Evolutionary conservation across 2,888 invertebrate species (phyloP).

Genomic region (Agrilus mali): DNA sequence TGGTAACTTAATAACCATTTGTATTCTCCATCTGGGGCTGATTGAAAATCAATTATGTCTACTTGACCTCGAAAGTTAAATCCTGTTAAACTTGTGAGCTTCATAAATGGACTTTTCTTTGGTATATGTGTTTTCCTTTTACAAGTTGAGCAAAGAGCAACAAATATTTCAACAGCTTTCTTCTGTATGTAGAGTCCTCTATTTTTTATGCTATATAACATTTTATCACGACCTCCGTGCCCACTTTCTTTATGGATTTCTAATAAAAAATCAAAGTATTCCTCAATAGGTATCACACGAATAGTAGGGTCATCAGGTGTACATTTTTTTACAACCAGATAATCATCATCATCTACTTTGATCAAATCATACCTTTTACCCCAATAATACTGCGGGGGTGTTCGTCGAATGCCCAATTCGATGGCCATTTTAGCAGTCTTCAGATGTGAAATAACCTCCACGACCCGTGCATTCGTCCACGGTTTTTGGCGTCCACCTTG

Average conservation of each 20-base stretch:
- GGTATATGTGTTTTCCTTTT: background rate
- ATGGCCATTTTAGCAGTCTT: no score
- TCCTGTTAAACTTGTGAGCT: constrained; percentile 18
- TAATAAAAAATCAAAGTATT: background rate
- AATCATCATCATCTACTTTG: no score
- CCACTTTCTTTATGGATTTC: background rate
- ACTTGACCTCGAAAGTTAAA: constrained; percentile 22
- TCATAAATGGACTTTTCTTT: constrained; percentile 16
- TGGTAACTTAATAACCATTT: constrained; percentile 26
- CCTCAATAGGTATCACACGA: background rate
- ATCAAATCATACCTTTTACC: no score
- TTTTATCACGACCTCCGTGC: constrained; percentile 1
- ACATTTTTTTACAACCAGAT: no score
- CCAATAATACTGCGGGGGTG: no score
- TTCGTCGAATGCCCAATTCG: no score
- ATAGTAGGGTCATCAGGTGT: no score
- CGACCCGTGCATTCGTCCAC: no score
- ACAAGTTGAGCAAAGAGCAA: background rate
- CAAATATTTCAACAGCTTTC: background rate
- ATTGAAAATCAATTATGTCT: constrained; percentile 23
- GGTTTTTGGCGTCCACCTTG: no score
- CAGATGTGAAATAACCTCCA: no score
- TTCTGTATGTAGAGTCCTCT: background rate
- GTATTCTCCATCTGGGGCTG: constrained; percentile 21
- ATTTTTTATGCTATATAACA: background rate